Evolutionary conservation across 2,113 vertebrate genomes (phyloP).

Genomic region (Pithys albifrons): DNA sequence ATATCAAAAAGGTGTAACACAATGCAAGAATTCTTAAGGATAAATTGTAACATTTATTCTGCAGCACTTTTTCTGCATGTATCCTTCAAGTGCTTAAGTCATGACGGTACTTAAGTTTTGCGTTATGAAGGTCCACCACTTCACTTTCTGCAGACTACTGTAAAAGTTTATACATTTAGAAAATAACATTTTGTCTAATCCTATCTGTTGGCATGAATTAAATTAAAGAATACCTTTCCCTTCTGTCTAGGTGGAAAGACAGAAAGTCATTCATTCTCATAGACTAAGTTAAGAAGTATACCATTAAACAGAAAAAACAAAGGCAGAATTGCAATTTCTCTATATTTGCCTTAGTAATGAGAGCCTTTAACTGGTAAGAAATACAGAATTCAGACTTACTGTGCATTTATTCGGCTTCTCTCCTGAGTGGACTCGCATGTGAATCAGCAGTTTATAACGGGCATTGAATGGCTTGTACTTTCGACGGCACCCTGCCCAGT

Average conservation of each 20-base stretch:
- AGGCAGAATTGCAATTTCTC: neutral
- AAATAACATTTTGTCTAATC: neutral
- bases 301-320: neutral
- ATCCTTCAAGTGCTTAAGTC: neutral
- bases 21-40: neutral
- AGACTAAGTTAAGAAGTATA: neutral
- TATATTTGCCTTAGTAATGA: neutral
- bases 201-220: neutral
- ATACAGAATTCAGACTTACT: conserved; percentile 74
- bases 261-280: neutral
- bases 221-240: neutral
- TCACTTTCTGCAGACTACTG: neutral
- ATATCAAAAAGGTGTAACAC: neutral
- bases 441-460: conserved; percentile 96
- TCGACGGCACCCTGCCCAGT: conserved; percentile 90
- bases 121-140: neutral
- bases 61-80: neutral
- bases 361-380: neutral
- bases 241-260: neutral
- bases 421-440: conserved; percentile 98
- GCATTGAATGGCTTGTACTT: conserved; percentile 94
- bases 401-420: conserved; percentile 98
- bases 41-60: neutral
- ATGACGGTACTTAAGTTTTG: neutral
- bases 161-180: neutral